A percentile compares a stretch with the other conserved stretches of the same genome.
These are phyloP conservation scores for Nemapogon koenigi DNA, from an alignment of 2,888 invertebrate genomes.

Conservation along the genomic window DNA sequence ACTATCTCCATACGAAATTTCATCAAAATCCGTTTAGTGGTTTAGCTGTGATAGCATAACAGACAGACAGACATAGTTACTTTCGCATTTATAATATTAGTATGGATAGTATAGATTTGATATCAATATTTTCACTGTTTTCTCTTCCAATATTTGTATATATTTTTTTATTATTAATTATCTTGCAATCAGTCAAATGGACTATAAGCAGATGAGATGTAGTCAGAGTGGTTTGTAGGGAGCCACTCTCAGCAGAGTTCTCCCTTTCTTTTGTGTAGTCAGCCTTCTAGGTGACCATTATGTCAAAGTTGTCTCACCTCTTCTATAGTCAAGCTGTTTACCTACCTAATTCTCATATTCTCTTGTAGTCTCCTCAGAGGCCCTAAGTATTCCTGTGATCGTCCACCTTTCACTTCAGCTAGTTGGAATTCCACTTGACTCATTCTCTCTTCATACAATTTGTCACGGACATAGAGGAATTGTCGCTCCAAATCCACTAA, in stretches of 20 bases:
- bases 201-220: too few species aligned
- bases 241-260: not conserved
- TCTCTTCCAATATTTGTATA: not conserved
- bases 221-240: not conserved
- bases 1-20: too few species aligned
- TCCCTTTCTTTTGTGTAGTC: not conserved
- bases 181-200: too few species aligned
- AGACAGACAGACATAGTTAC: too few species aligned
- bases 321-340: not conserved
- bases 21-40: too few species aligned
- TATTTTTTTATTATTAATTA: not conserved
- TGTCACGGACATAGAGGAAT: conserved; percentile 85
- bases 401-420: conserved; percentile 83
- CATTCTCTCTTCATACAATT: conserved; percentile 86
- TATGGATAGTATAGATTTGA: too few species aligned
- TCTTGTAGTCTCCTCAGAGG: conserved; percentile 88
- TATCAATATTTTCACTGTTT: not conserved
- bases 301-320: not conserved
- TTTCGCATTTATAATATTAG: too few species aligned
- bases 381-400: conserved; percentile 86
- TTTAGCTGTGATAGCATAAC: too few species aligned
- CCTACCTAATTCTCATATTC: conserved; percentile 71
- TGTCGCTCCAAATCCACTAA: conserved; percentile 89
- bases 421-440: conserved; percentile 81
- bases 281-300: too few species aligned